Percentiles rank a stretch among this genome's conserved stretches.
Conservation (phyloP, 23 tunicate genomes). For the Botrylloides violaceus region DNA sequence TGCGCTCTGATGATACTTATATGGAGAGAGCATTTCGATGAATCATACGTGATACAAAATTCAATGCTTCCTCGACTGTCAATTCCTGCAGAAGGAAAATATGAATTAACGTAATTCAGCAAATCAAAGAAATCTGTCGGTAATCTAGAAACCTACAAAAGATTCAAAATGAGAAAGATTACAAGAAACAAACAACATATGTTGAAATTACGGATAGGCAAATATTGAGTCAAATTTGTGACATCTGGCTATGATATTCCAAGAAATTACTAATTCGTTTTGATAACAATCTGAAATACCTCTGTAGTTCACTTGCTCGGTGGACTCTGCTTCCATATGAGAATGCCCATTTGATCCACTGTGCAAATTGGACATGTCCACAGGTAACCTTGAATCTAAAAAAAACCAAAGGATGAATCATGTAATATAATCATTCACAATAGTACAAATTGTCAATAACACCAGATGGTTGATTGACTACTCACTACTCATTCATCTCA, state of each 20-base stretch:
- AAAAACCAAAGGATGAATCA: too few species aligned
- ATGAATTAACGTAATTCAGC: too few species aligned
- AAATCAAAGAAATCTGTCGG: neutral
- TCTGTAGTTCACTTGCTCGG: neutral
- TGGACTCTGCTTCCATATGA: neutral
- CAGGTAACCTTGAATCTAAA: neutral
- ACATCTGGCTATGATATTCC: neutral
- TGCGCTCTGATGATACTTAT: slow-evolving; percentile 38
- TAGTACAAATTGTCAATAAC: too few species aligned
- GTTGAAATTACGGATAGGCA: neutral
- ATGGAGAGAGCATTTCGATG: slow-evolving; percentile 41
- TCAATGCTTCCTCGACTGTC: slow-evolving; percentile 28
- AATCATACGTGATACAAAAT: slow-evolving; percentile 45
- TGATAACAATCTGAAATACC: neutral
- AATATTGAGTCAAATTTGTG: neutral
- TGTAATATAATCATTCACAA: too few species aligned
- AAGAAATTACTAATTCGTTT: neutral
- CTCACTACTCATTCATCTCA: too few species aligned
- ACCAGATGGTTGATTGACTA: too few species aligned
- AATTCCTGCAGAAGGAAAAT: neutral
- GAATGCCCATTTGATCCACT: neutral
- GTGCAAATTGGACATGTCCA: slow-evolving; percentile 22
- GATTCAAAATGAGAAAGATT: neutral
- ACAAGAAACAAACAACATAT: neutral
- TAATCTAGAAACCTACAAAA: neutral